phyloP scores from a whole-genome alignment of 2,888 invertebrate genomes.

The Baccha elongata region DNA sequence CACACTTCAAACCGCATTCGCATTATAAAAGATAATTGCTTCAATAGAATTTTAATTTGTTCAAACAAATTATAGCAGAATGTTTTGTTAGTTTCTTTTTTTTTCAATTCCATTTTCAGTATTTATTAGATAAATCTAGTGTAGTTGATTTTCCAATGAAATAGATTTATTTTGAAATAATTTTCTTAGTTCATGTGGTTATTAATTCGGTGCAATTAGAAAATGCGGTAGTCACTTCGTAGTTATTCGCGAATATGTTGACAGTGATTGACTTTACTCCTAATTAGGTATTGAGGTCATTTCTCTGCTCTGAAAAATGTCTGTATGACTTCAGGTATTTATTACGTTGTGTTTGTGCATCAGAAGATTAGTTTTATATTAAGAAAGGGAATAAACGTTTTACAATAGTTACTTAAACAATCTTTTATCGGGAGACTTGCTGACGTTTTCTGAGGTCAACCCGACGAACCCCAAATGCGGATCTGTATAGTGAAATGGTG shows the following conservation, averaged over 20 bases:
- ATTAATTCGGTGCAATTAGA: constrained; percentile 42
- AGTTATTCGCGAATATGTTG: not conserved
- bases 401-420: too few species aligned
- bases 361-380: too few species aligned
- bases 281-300: too few species aligned
- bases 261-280: too few species aligned
- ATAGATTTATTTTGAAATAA: constrained; percentile 1
- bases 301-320: too few species aligned
- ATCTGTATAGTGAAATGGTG: too few species aligned
- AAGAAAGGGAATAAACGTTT: too few species aligned
- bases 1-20: constrained; percentile 17
- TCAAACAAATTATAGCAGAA: constrained; percentile 12
- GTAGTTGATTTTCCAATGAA: constrained; percentile 26
- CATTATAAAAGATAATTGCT: constrained; percentile 28
- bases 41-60: constrained; percentile 42
- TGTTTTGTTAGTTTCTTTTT: not conserved
- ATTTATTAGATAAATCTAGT: not conserved
- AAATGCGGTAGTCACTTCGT: constrained; percentile 11
- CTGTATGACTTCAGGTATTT: too few species aligned
- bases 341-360: too few species aligned
- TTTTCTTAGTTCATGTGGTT: constrained; percentile 17
- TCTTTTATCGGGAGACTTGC: too few species aligned
- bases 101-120: not conserved
- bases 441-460: too few species aligned
- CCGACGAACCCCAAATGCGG: too few species aligned